A percentile compares a stretch with the other conserved stretches of the same genome.
These are phyloP conservation scores for Odontamblyopus lacepedii DNA, from an alignment of 2,797 vertebrate species.

Conservation along the genomic window DNA sequence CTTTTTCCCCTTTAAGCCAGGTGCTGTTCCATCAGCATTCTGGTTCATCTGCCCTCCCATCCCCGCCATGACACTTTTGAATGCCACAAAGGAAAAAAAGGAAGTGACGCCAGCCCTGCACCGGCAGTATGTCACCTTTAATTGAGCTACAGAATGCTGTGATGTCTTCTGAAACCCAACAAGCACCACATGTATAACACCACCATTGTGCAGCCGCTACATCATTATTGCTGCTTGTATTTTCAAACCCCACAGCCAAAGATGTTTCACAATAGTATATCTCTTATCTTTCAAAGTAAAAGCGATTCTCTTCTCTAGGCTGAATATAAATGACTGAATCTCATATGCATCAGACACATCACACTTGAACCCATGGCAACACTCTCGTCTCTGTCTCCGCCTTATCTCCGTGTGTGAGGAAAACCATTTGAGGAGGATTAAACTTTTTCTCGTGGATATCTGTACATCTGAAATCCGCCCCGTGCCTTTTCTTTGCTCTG, in stretches of 20 bases:
- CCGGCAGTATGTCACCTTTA: too few relatives aligned
- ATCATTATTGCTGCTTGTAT: background rate
- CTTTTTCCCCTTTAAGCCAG: too few relatives aligned
- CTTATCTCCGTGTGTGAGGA: constrained; percentile 43
- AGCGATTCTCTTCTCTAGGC: background rate
- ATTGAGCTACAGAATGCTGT: too few relatives aligned
- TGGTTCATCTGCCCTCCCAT: too few relatives aligned
- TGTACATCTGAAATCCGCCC: constrained; percentile 20
- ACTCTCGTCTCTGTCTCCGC: constrained; percentile 14
- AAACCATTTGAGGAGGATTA: constrained; percentile 49
- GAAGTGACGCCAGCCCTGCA: too few relatives aligned
- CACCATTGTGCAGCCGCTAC: background rate
- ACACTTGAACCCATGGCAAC: constrained; percentile 16
- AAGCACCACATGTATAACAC: background rate
- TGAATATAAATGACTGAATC: background rate
- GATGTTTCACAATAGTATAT: background rate
- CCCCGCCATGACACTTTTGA: too few relatives aligned
- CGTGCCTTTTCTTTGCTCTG: constrained; percentile 5
- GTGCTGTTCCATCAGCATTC: too few relatives aligned
- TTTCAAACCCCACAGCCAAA: background rate
- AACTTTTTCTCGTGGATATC: constrained; percentile 44
- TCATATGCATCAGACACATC: constrained; percentile 5
- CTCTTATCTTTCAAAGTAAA: background rate
- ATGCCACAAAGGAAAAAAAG: too few relatives aligned
- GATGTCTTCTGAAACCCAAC: background rate